phyloP scores from a whole-genome alignment of 1,140 invertebrate genomes.

The Gonatopus flavifemur region DNA sequence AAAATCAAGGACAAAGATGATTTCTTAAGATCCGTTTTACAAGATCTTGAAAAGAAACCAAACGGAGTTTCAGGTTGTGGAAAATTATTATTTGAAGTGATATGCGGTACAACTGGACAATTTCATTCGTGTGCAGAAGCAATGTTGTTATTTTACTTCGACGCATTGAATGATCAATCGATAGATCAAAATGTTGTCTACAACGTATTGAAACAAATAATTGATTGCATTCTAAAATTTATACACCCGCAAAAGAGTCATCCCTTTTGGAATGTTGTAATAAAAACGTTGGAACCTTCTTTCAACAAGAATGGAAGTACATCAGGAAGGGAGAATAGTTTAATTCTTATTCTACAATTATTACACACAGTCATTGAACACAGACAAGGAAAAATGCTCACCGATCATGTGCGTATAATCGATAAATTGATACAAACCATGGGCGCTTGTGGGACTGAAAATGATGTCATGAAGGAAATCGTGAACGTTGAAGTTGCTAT shows the following conservation, averaged over 20 bases:
- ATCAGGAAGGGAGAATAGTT: conserved; percentile 32
- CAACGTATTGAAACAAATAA: conserved; percentile 64
- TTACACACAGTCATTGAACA: conserved; percentile 64
- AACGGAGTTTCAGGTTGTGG: conserved; percentile 75
- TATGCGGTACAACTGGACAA: conserved; percentile 76
- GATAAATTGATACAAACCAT: conserved; percentile 58
- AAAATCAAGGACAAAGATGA: conserved; percentile 81
- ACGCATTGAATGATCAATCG: conserved; percentile 60
- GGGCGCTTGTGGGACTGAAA: conserved; percentile 48
- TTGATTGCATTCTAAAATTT: conserved; percentile 62
- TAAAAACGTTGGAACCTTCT: conserved; percentile 36
- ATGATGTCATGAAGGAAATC: conserved; percentile 57
- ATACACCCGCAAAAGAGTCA: conserved; percentile 64
- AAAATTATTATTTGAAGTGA: conserved; percentile 81
- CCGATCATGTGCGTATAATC: conserved; percentile 60
- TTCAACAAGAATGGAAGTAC: conserved; percentile 16
- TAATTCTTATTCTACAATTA: conserved; percentile 59
- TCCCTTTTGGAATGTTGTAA: conserved; percentile 62
- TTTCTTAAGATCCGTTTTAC: conserved; percentile 73
- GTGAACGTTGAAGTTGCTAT: conserved; percentile 63
- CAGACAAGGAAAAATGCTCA: conserved; percentile 66
- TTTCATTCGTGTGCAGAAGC: conserved; percentile 78
- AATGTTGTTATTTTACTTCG: conserved; percentile 66
- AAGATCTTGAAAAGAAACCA: conserved; percentile 65
- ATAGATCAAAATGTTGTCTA: conserved; percentile 63